A percentile compares a stretch with the other conserved stretches of the same genome.
phyloP scores from a whole-genome alignment of 2,888 invertebrate genomes.

The Nudaria mundana region DNA sequence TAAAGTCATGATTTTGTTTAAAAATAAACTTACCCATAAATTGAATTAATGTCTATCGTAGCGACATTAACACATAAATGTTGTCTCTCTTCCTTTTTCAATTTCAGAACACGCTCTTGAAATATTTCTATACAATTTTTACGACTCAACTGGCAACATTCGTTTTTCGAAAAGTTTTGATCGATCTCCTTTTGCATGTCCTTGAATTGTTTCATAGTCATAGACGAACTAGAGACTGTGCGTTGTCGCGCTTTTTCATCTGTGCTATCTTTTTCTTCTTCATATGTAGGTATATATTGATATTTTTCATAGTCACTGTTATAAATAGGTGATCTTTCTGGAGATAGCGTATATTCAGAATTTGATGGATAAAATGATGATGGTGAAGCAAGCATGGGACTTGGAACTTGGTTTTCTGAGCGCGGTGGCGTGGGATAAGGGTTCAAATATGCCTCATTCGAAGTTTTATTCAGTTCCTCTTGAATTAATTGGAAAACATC shows the following conservation, averaged over 20 bases:
- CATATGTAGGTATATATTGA: slow-evolving; percentile 48
- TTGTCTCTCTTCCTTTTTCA: slow-evolving; percentile 44
- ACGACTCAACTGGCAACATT: slow-evolving; percentile 54
- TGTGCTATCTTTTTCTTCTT: slow-evolving; percentile 33
- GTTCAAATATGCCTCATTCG: slow-evolving; percentile 11
- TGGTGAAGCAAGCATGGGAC: slow-evolving; percentile 53
- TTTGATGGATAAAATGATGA: slow-evolving; percentile 41
- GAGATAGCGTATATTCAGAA: slow-evolving; percentile 52
- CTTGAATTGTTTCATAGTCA: slow-evolving; percentile 64
- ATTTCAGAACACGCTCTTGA: slow-evolving; percentile 45
- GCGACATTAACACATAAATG: slow-evolving; percentile 53
- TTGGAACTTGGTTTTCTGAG: slow-evolving; percentile 50
- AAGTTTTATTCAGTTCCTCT: slow-evolving; percentile 10
- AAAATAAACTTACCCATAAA: slow-evolving; percentile 53
- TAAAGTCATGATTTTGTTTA: no score
- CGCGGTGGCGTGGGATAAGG: slow-evolving; percentile 58
- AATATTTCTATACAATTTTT: slow-evolving; percentile 52
- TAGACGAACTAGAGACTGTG: slow-evolving; percentile 34
- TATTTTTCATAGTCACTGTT: slow-evolving; percentile 60
- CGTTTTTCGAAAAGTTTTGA: slow-evolving; percentile 49
- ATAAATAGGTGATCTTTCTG: slow-evolving; percentile 49
- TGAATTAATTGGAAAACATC: slow-evolving; percentile 21
- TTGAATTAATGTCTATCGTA: slow-evolving; percentile 49
- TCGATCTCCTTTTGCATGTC: slow-evolving; percentile 63
- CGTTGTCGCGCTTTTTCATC: slow-evolving; percentile 37